These are phyloP conservation scores for Sclerurus mexicanus DNA, from an alignment of 2,113 vertebrate species.

Conservation along the genomic window DNA sequence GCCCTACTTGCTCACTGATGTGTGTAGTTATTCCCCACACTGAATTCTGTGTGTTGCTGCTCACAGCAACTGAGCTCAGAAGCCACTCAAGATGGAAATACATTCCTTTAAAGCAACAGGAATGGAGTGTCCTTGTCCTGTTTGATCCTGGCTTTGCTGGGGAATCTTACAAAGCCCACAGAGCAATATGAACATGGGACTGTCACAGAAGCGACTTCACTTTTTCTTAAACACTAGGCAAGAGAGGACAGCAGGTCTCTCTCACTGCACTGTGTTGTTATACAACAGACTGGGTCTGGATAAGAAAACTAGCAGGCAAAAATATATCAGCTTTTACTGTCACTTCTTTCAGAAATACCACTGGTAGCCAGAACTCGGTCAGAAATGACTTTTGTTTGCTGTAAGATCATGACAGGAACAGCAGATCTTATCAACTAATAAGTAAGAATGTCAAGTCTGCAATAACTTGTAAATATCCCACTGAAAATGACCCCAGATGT, in stretches of 20 bases:
- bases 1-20: background rate
- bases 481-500: background rate
- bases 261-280: background rate
- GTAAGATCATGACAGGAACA: background rate
- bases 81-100: background rate
- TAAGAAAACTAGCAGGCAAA: background rate
- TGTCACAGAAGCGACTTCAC: background rate
- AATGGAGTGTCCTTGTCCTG: background rate
- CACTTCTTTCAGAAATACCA: background rate
- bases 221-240: background rate
- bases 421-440: background rate
- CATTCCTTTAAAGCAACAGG: background rate
- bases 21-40: background rate
- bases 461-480: background rate
- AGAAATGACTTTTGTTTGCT: background rate
- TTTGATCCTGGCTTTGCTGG: accelerated
- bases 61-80: background rate
- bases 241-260: background rate
- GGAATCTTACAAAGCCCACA: background rate
- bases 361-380: background rate
- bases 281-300: background rate
- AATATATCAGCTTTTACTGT: background rate
- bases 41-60: background rate
- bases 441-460: background rate
- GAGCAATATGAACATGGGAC: background rate